Conservation (phyloP, 2,888 invertebrate species). For the Spodoptera littoralis region DNA sequence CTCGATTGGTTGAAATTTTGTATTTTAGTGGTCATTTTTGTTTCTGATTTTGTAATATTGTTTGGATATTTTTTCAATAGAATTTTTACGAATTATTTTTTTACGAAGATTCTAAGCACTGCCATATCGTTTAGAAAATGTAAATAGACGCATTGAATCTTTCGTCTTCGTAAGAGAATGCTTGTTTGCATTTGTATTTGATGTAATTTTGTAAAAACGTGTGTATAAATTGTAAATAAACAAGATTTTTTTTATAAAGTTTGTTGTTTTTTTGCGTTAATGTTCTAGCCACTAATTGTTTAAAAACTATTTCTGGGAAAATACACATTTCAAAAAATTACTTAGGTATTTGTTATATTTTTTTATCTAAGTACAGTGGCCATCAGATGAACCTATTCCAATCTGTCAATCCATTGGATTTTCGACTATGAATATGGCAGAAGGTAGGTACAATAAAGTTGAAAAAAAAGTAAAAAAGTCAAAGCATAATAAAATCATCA, state of each 20-base stretch:
- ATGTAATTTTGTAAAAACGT: slow-evolving; percentile 55
- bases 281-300: neutral
- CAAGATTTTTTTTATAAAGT: slow-evolving; percentile 41
- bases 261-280: slow-evolving; percentile 4
- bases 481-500: too few relatives aligned
- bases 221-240: slow-evolving; percentile 67
- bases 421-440: too few relatives aligned
- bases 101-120: slow-evolving; percentile 23
- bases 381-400: too few relatives aligned
- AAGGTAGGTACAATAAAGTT: too few relatives aligned
- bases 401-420: too few relatives aligned
- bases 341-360: too few relatives aligned
- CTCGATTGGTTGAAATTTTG: neutral
- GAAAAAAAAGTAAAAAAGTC: too few relatives aligned
- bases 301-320: neutral
- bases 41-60: slow-evolving; percentile 8
- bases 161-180: slow-evolving; percentile 40
- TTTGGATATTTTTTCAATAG: slow-evolving; percentile 20
- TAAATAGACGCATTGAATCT: slow-evolving; percentile 48
- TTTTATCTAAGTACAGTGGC: too few relatives aligned
- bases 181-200: slow-evolving; percentile 50
- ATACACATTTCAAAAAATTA: too few relatives aligned
- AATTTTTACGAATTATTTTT: too few relatives aligned
- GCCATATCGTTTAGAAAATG: slow-evolving; percentile 51
- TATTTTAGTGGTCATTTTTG: neutral